Evolutionary conservation across 2,888 invertebrate genomes (phyloP).

Genomic region (Axea sp.): DNA sequence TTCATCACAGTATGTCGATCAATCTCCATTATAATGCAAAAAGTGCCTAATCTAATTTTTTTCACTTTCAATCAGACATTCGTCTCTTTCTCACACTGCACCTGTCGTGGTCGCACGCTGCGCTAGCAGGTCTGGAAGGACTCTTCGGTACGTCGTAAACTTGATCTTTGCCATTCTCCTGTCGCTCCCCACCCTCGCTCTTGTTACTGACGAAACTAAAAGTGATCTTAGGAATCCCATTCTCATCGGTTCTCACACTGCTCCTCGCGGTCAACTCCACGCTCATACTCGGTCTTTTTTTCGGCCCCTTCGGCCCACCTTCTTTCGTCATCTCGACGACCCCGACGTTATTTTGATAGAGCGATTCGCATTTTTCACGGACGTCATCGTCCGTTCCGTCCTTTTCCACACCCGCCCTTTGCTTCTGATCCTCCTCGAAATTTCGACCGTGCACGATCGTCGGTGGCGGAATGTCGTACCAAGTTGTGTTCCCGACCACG

Average conservation of each 20-base stretch:
- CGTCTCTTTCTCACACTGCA: slow-evolving; percentile 26
- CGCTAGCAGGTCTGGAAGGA: slow-evolving; percentile 38
- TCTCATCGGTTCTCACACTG: slow-evolving; percentile 68
- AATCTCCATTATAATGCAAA: too few relatives aligned
- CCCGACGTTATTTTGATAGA: slow-evolving; percentile 68
- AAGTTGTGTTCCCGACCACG: slow-evolving; percentile 64
- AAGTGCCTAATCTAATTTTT: too few relatives aligned
- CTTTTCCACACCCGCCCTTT: not conserved
- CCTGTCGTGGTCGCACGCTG: slow-evolving; percentile 27
- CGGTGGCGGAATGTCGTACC: slow-evolving; percentile 74
- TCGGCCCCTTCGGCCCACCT: slow-evolving; percentile 8
- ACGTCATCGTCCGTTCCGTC: slow-evolving; percentile 17
- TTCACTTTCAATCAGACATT: slow-evolving; percentile 1
- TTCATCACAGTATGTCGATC: too few relatives aligned
- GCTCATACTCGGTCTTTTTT: slow-evolving; percentile 70
- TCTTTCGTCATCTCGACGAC: slow-evolving; percentile 34
- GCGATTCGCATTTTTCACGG: slow-evolving; percentile 55
- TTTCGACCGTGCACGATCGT: slow-evolving; percentile 70
- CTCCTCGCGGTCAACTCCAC: slow-evolving; percentile 73
- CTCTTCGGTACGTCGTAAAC: slow-evolving; percentile 52
- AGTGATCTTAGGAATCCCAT: slow-evolving; percentile 73
- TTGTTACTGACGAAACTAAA: slow-evolving; percentile 71
- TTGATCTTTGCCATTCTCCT: slow-evolving; percentile 50
- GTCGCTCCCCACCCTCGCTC: slow-evolving; percentile 18
- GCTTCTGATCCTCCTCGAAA: slow-evolving; percentile 4